Conservation (phyloP, 1,140 invertebrate genomes). For the Dinoponera quadriceps region DNA sequence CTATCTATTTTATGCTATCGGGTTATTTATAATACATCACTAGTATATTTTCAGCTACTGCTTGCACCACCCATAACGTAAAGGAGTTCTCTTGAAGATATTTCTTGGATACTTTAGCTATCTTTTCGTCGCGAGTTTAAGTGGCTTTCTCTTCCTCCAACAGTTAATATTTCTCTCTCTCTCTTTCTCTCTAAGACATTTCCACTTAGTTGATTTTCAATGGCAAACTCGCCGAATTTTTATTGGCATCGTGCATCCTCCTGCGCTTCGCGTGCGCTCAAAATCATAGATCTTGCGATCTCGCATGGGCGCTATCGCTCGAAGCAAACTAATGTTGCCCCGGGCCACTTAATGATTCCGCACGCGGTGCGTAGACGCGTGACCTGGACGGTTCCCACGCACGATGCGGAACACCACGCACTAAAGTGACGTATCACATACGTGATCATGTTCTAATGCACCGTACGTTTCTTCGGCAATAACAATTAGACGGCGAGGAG, state of each 20-base stretch:
- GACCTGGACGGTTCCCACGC: conserved; percentile 76
- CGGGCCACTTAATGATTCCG: conserved; percentile 70
- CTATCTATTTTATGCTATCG: no score
- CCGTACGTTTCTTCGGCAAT: conserved; percentile 69
- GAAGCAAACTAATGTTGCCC: conserved; percentile 55
- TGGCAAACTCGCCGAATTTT: background rate
- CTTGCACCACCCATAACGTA: no score
- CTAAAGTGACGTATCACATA: conserved; percentile 72
- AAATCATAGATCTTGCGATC: conserved; percentile 48
- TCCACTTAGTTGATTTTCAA: no score
- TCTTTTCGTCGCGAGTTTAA: no score
- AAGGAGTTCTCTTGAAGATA: no score
- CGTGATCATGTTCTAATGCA: conserved; percentile 76
- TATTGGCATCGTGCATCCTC: background rate
- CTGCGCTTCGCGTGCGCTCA: background rate
- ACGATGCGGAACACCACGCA: conserved; percentile 71
- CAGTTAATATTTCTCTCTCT: no score
- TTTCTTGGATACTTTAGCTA: no score
- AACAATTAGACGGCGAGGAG: conserved; percentile 70
- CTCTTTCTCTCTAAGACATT: no score
- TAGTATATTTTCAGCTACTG: no score
- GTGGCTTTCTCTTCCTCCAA: no score
- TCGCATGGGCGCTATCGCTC: conserved; percentile 21
- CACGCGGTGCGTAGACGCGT: conserved; percentile 69
- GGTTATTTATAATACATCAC: no score